Conservation (phyloP, 2,888 invertebrate species). For the Lepetodrilus schrolli region DNA sequence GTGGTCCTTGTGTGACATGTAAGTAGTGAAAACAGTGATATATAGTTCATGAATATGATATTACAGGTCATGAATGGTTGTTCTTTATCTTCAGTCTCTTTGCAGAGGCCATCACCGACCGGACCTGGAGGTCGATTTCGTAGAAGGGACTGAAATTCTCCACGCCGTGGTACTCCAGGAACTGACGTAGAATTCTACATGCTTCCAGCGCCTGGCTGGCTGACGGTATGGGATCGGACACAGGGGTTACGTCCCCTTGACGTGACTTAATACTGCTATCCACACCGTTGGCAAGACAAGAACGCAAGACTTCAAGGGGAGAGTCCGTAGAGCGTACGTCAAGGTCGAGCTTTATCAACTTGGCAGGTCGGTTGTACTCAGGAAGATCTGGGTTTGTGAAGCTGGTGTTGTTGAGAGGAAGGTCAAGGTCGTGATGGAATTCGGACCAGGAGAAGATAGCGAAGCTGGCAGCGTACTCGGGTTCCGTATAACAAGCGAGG, state of each 20-base stretch:
- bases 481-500: background rate
- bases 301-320: background rate
- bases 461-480: background rate
- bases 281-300: background rate
- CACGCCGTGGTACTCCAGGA: slow-evolving; percentile 3
- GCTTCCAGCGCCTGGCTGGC: slow-evolving; percentile 2
- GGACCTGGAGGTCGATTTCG: background rate
- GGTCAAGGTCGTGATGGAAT: background rate
- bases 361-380: background rate
- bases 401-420: background rate
- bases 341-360: background rate
- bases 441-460: background rate
- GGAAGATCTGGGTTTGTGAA: background rate
- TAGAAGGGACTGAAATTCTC: slow-evolving; percentile 17
- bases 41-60: too few species aligned
- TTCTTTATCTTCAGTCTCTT: background rate
- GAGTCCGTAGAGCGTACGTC: too few species aligned
- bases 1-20: too few species aligned
- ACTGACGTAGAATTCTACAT: background rate
- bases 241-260: background rate
- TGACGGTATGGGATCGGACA: background rate
- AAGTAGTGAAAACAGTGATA: too few species aligned
- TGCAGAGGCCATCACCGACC: slow-evolving; percentile 8
- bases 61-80: background rate
- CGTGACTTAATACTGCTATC: background rate